Base-by-base conservation (phyloP, 2,113 vertebrate genomes). In the Speoplatyrhinus poulsoni region DNA sequence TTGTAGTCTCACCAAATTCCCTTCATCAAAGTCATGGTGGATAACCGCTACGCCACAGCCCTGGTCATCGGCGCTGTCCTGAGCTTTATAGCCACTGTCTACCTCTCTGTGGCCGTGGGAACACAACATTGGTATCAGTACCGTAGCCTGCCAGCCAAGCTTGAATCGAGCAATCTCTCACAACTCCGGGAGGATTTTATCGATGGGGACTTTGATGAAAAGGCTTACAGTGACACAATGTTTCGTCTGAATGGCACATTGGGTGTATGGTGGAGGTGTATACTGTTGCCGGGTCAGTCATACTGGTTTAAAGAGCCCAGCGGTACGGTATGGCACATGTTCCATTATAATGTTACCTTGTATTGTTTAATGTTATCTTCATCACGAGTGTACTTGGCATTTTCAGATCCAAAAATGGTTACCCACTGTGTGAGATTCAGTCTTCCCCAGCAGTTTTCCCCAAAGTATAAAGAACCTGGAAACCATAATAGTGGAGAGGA, bases 121-220 rank as follows among this genome's bases (percentile, higher is more conserved):
- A 98, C 97, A 0, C 96, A 95, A 82, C 93, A 96, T 85, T 99
- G 97, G 97, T 98, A 95, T 81, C 95, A 97, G 77, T 99, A 97
- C 87, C 94, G 85, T 77, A 95, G 90, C 64, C 91, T 92, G 15
- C 84, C 90, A 10, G 36, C 33, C 7, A 90, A 83, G 0, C 92
- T 87, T 19, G 93, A 95, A 0, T 50, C 76, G 0, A 91, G 73
- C 49, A 96, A 96, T n/a, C 55, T 59, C 33, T 77, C 93, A 11
- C 65, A 88, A 76, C 66, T 94, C 70, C 88, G 32, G 80, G 82
- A 89, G 0, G 90, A 93, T 0, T 95, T 96, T 36, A 17, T 75
- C 64, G 81, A 77, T 0, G 92, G 91, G 3, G 95, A 96, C 0
- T 87, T 90, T 3, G 75, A 85, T 6, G 96, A 97, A 89, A 94